These are phyloP conservation scores for Cyprinodon brontotheroides DNA, from an alignment of 2,113 vertebrate species.

Conservation along the genomic window DNA sequence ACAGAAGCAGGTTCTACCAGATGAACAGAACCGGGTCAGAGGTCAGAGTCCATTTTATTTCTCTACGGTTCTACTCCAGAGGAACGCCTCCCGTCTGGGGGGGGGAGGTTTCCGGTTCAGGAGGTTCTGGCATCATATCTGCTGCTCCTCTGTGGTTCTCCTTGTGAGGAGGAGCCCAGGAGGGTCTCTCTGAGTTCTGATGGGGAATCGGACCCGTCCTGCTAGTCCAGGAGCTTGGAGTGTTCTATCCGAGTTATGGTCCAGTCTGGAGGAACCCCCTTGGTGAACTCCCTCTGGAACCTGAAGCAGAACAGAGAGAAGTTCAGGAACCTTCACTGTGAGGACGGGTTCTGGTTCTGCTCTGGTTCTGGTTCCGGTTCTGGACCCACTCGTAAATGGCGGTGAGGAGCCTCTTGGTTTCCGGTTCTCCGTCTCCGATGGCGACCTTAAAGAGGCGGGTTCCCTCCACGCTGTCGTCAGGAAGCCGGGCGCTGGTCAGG, in stretches of 20 bases:
- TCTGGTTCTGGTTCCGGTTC: not conserved
- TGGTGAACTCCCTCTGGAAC: slow-evolving; percentile 94
- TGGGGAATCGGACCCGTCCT: not conserved
- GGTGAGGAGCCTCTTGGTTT: slow-evolving; percentile 86
- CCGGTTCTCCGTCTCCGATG: slow-evolving; percentile 76
- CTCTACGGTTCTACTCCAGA: too few relatives aligned
- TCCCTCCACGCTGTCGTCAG: slow-evolving; percentile 79
- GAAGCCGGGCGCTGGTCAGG: slow-evolving; percentile 84
- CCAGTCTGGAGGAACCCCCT: slow-evolving; percentile 92
- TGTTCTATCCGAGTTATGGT: slow-evolving; percentile 93
- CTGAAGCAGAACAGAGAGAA: slow-evolving; percentile 63
- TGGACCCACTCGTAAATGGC: slow-evolving; percentile 92
- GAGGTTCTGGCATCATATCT: not conserved
- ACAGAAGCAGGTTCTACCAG: not conserved
- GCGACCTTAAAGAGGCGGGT: slow-evolving; percentile 83
- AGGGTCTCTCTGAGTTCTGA: not conserved
- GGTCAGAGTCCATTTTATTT: too few relatives aligned
- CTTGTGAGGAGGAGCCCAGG: not conserved
- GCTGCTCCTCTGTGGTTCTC: not conserved
- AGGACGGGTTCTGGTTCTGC: not conserved
- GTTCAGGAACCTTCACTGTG: not conserved
- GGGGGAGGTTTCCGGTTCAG: not conserved
- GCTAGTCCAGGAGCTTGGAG: slow-evolving; percentile 86
- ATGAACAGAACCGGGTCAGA: not conserved
- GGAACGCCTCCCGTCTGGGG: too few relatives aligned